phyloP scores from a whole-genome alignment of 92 coral and sea anemone species.

The Palythoa heliodiscus region DNA sequence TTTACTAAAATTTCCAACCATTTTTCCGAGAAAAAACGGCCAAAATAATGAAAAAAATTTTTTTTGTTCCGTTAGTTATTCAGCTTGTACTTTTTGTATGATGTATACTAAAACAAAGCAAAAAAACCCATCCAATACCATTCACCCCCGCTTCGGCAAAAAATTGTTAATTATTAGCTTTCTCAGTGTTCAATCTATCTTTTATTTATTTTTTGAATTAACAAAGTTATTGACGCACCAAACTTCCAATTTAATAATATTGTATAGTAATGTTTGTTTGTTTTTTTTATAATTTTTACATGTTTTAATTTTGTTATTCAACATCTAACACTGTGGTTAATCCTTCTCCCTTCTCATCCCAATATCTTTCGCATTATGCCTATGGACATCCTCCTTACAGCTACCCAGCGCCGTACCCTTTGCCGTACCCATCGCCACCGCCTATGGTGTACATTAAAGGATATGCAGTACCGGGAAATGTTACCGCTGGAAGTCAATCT shows the following conservation, averaged over 20 bases:
- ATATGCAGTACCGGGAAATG: slow-evolving; percentile 19
- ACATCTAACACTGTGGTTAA: background rate
- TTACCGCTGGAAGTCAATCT: background rate
- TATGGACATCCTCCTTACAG: background rate
- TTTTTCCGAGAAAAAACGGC: too few species aligned
- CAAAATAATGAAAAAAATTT: too few species aligned
- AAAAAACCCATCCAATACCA: too few species aligned
- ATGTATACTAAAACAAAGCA: too few species aligned
- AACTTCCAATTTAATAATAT: background rate
- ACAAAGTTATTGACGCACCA: background rate
- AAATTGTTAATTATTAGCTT: too few species aligned
- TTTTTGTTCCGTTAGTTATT: too few species aligned
- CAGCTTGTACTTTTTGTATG: too few species aligned
- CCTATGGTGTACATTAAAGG: slow-evolving; percentile 3
- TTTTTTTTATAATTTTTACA: background rate
- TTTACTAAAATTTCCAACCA: too few species aligned
- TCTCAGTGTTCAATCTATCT: too few species aligned
- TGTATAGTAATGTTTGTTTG: background rate
- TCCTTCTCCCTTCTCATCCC: background rate
- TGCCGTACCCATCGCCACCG: background rate
- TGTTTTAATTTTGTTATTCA: slow-evolving; percentile 5
- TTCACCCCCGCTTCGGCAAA: too few species aligned
- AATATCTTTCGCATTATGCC: background rate
- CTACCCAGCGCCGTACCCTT: slow-evolving; percentile 18
- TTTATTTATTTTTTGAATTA: background rate